Base-by-base conservation (phyloP, 1,140 invertebrate genomes). In the Drosophila santomea region DNA sequence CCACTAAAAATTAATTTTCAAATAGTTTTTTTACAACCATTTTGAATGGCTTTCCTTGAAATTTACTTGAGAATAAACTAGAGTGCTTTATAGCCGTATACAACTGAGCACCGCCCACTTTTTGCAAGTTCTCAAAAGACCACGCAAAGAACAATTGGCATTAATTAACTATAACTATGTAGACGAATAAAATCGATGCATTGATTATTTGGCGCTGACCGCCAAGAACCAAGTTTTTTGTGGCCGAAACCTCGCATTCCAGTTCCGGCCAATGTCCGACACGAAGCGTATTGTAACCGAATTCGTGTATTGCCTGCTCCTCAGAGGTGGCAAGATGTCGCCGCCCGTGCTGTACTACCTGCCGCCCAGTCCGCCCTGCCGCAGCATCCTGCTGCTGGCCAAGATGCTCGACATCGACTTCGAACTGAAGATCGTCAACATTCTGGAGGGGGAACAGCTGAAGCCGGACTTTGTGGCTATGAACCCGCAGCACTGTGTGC, bases 401-500 rank as follows among this genome's bases (percentile, higher is more conserved):
- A 93, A 94, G 69, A 93, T 94, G 63, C 85, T 95, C 36, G 94
- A 93, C 28, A 59, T 95, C 7, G 77, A 93, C 38, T 77, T 95
- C 35, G 93, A 95, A 51, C 76, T 94, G n/a, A 93, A 93, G 81
- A 62, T 81, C 20, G 57, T 95, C 20, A 93, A 95, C 76, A 84
- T 94, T 12, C 41, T 93, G 11, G 90, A 92, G 64, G 94, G 94
- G 0, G 94, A 95, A 48, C 92, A 94, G 23, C 68, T 93, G 32
- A 93, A 92, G 28, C 93, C 93, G 3, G 94, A 94, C 63, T 94
- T 91, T 62, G 73, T 92, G 64, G 66, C 94, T 94, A 93, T 96
- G 54, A 95, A 95, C 92, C 94, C 94, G 4, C 94, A 94, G 52
- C 95, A 96, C 72, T 94, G 93, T n/a, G 91, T 96, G 63, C 95